These are phyloP conservation scores for Synchiropus splendidus DNA, from an alignment of 2,113 vertebrate genomes.

Conservation along the genomic window DNA sequence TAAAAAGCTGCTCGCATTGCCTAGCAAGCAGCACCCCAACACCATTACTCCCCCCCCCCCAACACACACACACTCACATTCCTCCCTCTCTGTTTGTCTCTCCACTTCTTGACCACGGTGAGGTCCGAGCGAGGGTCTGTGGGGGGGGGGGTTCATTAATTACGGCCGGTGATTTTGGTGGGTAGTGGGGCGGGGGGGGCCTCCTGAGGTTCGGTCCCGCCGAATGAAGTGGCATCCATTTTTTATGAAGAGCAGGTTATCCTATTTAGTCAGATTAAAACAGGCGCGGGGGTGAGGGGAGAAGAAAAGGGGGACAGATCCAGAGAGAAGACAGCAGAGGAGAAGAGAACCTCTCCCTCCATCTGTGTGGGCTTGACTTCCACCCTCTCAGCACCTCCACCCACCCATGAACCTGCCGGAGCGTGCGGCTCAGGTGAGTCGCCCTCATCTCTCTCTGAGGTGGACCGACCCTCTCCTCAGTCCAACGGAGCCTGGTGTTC, in stretches of 20 bases:
- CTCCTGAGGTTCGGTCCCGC: slow-evolving; percentile 52
- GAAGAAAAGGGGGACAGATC: slow-evolving; percentile 28
- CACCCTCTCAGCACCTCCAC: slow-evolving; percentile 27
- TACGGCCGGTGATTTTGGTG: slow-evolving; percentile 60
- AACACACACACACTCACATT: no score
- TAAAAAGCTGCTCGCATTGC: slow-evolving; percentile 56
- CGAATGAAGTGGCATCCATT: slow-evolving; percentile 73
- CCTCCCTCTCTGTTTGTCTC: slow-evolving; percentile 4
- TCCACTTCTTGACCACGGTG: no score
- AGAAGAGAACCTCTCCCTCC: slow-evolving; percentile 24
- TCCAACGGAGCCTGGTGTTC: no score
- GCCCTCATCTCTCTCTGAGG: no score
- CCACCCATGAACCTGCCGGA: slow-evolving; percentile 53
- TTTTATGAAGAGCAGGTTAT: slow-evolving; percentile 80
- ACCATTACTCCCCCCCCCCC: slow-evolving; percentile 5
- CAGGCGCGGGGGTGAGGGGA: slow-evolving; percentile 22
- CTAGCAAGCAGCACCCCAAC: slow-evolving; percentile 32
- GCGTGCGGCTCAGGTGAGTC: slow-evolving; percentile 11
- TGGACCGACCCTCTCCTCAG: no score
- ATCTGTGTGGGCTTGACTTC: slow-evolving; percentile 27
- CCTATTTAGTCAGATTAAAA: slow-evolving; percentile 77
- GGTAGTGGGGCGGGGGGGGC: slow-evolving; percentile 7
- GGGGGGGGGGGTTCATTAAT: slow-evolving; percentile 59
- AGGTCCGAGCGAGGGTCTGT: slow-evolving; percentile 6
- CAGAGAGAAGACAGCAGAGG: slow-evolving; percentile 37